Conservation (phyloP, 1,140 invertebrate genomes). For the Stenopsyche tienmushanensis region DNA sequence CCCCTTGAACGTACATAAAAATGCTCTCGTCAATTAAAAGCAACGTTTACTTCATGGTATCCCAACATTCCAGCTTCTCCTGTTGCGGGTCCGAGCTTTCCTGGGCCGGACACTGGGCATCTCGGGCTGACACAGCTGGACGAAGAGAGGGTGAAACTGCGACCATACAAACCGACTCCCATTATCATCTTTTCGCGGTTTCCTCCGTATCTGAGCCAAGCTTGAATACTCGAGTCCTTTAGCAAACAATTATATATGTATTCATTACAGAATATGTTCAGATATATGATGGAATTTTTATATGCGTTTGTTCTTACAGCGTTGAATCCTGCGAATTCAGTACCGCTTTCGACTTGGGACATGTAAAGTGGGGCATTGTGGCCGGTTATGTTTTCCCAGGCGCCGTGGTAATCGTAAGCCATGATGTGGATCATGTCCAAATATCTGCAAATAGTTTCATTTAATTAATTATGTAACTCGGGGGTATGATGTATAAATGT, state of each 20-base stretch:
- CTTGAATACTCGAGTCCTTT: conserved; percentile 43
- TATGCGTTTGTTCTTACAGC: too few relatives aligned
- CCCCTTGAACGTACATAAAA: neutral
- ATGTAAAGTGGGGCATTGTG: conserved; percentile 60
- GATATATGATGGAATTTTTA: too few relatives aligned
- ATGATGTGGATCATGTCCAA: conserved; percentile 71
- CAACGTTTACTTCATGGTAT: conserved; percentile 69
- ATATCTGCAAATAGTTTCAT: too few relatives aligned
- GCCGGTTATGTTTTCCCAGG: conserved; percentile 62
- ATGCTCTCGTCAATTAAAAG: neutral
- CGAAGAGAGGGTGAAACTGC: conserved; percentile 62
- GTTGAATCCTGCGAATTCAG: conserved; percentile 40
- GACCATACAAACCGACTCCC: conserved; percentile 70
- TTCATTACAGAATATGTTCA: too few relatives aligned
- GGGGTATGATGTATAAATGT: too few relatives aligned
- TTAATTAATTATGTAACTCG: too few relatives aligned
- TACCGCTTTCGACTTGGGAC: conserved; percentile 8
- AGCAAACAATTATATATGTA: too few relatives aligned
- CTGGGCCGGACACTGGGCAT: conserved; percentile 57
- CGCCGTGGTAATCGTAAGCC: conserved; percentile 71
- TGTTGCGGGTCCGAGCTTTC: conserved; percentile 69
- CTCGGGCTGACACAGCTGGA: conserved; percentile 46
- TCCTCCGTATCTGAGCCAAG: conserved; percentile 51
- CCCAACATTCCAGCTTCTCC: conserved; percentile 67
- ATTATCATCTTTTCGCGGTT: conserved; percentile 65